Evolutionary conservation across 2,113 vertebrate genomes (phyloP).

Genomic region (Pyxicephalus adspersus): DNA sequence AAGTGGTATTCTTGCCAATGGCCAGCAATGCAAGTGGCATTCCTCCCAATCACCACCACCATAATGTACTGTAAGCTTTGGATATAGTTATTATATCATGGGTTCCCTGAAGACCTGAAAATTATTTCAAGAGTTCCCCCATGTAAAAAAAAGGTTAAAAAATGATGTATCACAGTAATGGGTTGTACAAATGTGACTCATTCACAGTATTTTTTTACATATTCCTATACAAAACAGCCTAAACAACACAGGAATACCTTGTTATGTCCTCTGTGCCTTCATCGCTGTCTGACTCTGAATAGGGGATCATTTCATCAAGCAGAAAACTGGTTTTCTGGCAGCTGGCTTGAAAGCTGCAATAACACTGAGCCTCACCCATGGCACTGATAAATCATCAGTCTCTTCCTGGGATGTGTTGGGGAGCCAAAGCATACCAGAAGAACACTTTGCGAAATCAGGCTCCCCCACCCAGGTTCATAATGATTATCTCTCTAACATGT

Average conservation of each 20-base stretch:
- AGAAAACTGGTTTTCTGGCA: slow-evolving; percentile 43
- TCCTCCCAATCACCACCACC: no score
- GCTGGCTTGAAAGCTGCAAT: slow-evolving; percentile 11
- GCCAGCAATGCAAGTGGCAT: no score
- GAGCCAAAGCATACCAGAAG: slow-evolving; percentile 25
- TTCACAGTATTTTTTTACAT: background rate
- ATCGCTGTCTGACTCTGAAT: slow-evolving; percentile 40
- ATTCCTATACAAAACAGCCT: background rate
- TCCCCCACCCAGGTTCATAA: slow-evolving; percentile 29
- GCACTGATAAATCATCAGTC: slow-evolving; percentile 33
- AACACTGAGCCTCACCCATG: slow-evolving; percentile 37
- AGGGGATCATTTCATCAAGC: slow-evolving; percentile 26
- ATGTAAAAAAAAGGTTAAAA: no score
- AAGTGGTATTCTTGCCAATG: no score
- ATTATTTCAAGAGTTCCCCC: no score
- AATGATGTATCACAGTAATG: no score
- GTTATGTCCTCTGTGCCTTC: slow-evolving; percentile 16
- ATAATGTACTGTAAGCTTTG: no score
- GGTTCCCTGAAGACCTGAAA: no score
- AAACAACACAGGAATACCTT: slow-evolving; percentile 12
- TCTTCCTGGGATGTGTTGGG: background rate
- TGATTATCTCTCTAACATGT: slow-evolving; percentile 12
- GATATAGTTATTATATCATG: no score
- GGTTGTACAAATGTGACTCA: no score
- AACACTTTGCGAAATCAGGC: slow-evolving; percentile 5